Evolutionary conservation across 2,888 invertebrate genomes (phyloP), one percentile per base, ranked within the genome.

Genomic region (Oligia fasciuncula): DNA sequence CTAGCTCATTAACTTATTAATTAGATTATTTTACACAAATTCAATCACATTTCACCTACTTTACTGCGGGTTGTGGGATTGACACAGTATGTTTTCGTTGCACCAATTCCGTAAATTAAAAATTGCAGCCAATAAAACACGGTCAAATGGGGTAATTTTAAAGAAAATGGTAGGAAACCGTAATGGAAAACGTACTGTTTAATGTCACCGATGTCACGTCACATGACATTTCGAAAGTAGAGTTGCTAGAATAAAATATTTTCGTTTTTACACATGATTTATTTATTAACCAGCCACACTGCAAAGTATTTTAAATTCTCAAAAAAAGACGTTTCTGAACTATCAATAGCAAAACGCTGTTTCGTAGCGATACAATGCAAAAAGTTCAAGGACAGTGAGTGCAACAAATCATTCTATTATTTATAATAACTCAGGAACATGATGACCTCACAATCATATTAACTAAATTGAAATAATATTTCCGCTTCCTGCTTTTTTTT

Each of bases 1-100:
- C 85, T 81, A 86, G 87, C 83, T 90, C 91, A 91, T 92, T 93
- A 90, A 93, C 91, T 90, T 91, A 93, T 66, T 89, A 91, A 90
- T 90, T 89, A 86, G 70, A 90, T 84, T 91, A 90, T 86, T 87
- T 90, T 84, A 85, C 76, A 81, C 84, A 87, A 88, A 88, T 89
- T 82, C 80, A 86, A 85, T 83, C 82, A 85, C 89, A 88, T 79
- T 90, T 83, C 86, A 86, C 90, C 83, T 85, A 84, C 85, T 88
- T 82, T 82, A 85, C 62, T 83, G 84, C 84, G 77, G 77, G 82
- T 80, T 83, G 84, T 83, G 79, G 77, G 83, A 80, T 77, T 89
- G 76, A 85, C 81, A 82, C 73, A 84, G 82, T 86, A 60, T 70
- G 88, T 88, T 92, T 76, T 84, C 65, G 11, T 73, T 77, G n/a